phyloP scores from a whole-genome alignment of 1,140 invertebrate species.

The Tetramorium alpestre region DNA sequence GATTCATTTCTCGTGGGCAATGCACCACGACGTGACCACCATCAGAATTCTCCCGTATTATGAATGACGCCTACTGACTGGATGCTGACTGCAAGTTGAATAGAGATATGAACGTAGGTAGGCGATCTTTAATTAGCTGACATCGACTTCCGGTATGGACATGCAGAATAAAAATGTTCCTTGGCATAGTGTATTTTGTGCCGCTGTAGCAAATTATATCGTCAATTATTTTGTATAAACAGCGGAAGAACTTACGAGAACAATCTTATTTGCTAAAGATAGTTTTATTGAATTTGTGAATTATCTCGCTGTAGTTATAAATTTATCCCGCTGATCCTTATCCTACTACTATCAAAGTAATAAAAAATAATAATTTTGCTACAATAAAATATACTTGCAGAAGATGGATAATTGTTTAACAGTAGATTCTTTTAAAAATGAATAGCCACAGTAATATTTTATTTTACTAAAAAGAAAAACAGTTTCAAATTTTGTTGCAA shows the following conservation, averaged over 20 bases:
- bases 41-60: neutral
- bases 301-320: neutral
- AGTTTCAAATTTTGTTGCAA: neutral
- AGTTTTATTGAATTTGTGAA: neutral
- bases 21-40: neutral
- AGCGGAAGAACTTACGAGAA: neutral
- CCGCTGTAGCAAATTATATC: neutral
- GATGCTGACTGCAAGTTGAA: slow-evolving; percentile 29
- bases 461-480: neutral
- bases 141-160: slow-evolving; percentile 67
- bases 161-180: neutral
- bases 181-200: neutral
- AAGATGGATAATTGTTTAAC: neutral
- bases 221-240: neutral
- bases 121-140: slow-evolving; percentile 56
- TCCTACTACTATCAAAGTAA: neutral
- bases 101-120: slow-evolving; percentile 56
- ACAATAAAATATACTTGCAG: neutral
- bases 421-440: neutral
- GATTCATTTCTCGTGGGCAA: slow-evolving; percentile 68
- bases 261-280: neutral
- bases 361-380: neutral
- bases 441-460: neutral
- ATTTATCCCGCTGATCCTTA: neutral
- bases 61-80: slow-evolving; percentile 72